Evolutionary conservation across 2,113 vertebrate genomes (phyloP).

Genomic region (Apteryx owenii): DNA sequence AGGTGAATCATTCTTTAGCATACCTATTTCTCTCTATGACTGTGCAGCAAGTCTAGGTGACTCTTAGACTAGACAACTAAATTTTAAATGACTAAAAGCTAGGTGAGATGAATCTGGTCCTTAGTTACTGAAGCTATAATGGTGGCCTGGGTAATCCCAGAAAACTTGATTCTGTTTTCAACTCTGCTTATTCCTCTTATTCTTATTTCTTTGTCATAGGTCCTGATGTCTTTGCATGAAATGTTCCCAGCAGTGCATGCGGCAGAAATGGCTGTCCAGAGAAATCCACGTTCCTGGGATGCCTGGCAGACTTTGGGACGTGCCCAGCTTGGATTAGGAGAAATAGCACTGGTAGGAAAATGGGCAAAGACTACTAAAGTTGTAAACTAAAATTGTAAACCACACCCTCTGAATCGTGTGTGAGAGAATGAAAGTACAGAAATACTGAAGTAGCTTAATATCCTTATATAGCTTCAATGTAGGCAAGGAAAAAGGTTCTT

Average conservation of each 20-base stretch:
- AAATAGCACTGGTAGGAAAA: slow-evolving; percentile 88
- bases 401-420: background rate
- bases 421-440: background rate
- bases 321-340: slow-evolving; percentile 93
- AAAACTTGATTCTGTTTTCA: background rate
- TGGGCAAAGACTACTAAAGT: background rate
- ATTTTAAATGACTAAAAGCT: background rate
- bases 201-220: slow-evolving; percentile 73
- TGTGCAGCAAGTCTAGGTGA: background rate
- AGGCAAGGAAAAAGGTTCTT: background rate
- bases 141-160: background rate
- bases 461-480: background rate
- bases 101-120: background rate
- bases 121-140: background rate
- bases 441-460: background rate
- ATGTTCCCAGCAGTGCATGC: slow-evolving; percentile 94
- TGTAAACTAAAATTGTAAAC: background rate
- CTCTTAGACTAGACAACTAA: background rate
- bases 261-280: slow-evolving; percentile 91
- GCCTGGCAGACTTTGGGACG: slow-evolving; percentile 95
- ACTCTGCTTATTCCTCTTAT: background rate
- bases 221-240: slow-evolving; percentile 90
- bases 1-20: background rate
- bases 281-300: slow-evolving; percentile 90
- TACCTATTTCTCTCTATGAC: background rate